Evolutionary conservation across 2,888 invertebrate species (phyloP), one percentile per base, ranked within the genome.

Genomic region (Tenthredo mesomela): DNA sequence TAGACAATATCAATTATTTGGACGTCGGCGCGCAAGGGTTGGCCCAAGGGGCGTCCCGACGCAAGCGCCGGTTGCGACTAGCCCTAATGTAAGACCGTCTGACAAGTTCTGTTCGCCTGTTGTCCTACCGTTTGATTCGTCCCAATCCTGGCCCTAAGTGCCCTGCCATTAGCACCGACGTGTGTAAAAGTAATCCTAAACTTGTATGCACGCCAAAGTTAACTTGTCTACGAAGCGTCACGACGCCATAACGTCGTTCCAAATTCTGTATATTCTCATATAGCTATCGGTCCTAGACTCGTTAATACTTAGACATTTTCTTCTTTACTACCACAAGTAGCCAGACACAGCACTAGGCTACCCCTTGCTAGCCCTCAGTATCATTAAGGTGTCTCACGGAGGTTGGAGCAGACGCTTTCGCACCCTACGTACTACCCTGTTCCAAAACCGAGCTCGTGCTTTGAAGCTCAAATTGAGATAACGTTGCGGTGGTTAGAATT

Each of bases 391-490:
- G 58, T 40, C 58, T 80, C 21, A 40, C 25, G 2, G 33, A 61
- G 12, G 21, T n/a, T 58, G 80, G 61, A 6, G 12, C 5, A 15
- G 18, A 61, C 21, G 80, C 80, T 61, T 80, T 37, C 61, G 37
- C 61, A 43, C 65, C 47, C 43, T 40, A 84, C 86, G 88, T 92
- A 88, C 54, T 89, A 85, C 86, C 92, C 92, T 92, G 90, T 80
- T 91, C 87, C 87, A 88, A 90, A 91, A 91, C 89, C 90, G 90
- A 90, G 91, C 87, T 87, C 84, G 87, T 88, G 90, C 92, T 92
- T 92, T 92, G 92, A 92, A 92, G 91, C 91, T 91, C 90, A 87
- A 91, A 90, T 91, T 89, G 88, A 88, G 89, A 89, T 89, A 67
- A 67, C 47, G 67, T 80, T 80, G 37, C 80, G 58, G 80, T 80